Evolutionary conservation across 2,113 vertebrate species (phyloP).

Genomic region (Dipodomys ordii): DNA sequence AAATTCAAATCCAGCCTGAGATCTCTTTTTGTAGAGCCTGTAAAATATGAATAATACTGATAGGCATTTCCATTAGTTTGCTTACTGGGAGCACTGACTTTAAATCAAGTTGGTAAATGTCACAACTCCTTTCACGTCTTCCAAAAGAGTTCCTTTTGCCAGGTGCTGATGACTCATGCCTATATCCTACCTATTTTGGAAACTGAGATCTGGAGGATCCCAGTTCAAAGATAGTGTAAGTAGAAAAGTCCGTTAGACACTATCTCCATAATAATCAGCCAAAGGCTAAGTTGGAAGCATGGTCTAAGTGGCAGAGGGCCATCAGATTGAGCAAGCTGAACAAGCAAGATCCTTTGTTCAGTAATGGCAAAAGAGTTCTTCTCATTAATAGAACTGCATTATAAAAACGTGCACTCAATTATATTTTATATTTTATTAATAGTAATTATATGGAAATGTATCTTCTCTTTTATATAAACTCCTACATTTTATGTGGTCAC

Average conservation of each 20-base stretch:
- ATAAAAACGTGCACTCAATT: not conserved
- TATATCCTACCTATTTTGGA: too few relatives aligned
- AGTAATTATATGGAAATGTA: not conserved
- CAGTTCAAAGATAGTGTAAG: too few relatives aligned
- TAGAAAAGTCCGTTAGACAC: too few relatives aligned
- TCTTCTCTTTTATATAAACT: not conserved
- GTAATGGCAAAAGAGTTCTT: not conserved
- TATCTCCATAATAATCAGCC: too few relatives aligned
- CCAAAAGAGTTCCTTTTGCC: not conserved
- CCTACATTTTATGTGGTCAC: not conserved
- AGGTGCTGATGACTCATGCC: too few relatives aligned
- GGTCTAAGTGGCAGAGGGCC: too few relatives aligned
- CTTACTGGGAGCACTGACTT: not conserved
- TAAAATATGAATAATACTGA: not conserved
- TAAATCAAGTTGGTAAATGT: not conserved
- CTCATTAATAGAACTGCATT: not conserved
- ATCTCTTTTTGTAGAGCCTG: not conserved
- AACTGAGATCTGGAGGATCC: too few relatives aligned
- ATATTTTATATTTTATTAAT: constrained; percentile 4
- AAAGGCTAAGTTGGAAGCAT: too few relatives aligned
- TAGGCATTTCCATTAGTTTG: not conserved
- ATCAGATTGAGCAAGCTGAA: too few relatives aligned
- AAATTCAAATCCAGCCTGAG: not conserved
- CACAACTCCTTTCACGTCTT: not conserved
- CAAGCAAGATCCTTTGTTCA: too few relatives aligned